Evolutionary conservation across 1,140 invertebrate genomes (phyloP), one percentile per base, ranked within the genome.

Genomic region (Drosophila neocordata): DNA sequence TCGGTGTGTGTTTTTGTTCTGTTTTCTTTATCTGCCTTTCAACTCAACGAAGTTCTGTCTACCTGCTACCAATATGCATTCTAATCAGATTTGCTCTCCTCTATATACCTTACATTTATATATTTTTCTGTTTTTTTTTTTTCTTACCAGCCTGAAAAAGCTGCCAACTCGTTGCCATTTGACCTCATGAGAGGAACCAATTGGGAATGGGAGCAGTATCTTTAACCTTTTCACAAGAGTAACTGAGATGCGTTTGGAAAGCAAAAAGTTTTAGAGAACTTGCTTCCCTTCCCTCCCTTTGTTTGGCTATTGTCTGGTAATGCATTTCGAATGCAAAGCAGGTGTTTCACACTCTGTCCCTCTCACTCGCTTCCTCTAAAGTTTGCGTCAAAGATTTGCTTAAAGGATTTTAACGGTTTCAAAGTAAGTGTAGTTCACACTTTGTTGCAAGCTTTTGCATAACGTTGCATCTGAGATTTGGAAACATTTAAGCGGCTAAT

Each of bases 61-160:
- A 88, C 83, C 82, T 88, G 78, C 35, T 35, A 15, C 34, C 53
- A 44, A 52, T 73, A 58, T 68, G 78, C 80, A 82, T 87, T 87
- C 83, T 87, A 87, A 85, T 85, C 81, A 82, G 82, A 85, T 87
- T 87, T 87, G n/a, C 58, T 20, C 44, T 52, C 6, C 66, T 70
- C 68, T 31, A 7, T 7, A 31, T 31, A 31, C 70, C 63, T 37
- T 15, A 48, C n/a, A 48, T 48, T 7, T 9, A 11, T 48, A 48
- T 48, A 48, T 48, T 13, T n/a, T 9, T 38, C 4, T 38, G n/a
- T 12, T 38, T 11, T 52, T 31, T 9, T 15, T 7, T 15, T 34
- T 34, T 12, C 5, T 56, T 34, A 56, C 53, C 62, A 52, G 68
- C 62, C 70, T 66, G 69, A 68, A 64, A 74, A 66, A 75, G 74